These are phyloP conservation scores for Netelia melanura DNA, from an alignment of 2,888 invertebrate species.

Conservation along the genomic window DNA sequence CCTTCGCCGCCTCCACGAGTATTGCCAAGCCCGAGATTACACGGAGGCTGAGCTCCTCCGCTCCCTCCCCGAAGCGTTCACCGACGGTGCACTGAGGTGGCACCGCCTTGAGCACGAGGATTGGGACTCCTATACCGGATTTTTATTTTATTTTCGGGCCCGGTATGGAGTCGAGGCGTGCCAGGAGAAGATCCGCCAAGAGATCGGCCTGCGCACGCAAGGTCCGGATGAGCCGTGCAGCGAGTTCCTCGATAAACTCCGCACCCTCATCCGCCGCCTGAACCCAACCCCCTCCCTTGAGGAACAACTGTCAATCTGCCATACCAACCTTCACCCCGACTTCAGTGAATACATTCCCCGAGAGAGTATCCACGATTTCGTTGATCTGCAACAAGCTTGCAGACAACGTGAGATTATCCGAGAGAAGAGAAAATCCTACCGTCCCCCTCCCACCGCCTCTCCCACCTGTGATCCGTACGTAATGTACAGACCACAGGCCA, in stretches of 20 bases:
- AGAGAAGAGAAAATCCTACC: too few relatives aligned
- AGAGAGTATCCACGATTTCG: too few relatives aligned
- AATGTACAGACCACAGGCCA: too few relatives aligned
- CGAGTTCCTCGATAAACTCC: neutral
- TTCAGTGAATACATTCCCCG: neutral
- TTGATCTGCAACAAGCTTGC: too few relatives aligned
- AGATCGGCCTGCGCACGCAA: constrained; percentile 10
- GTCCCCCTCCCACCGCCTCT: too few relatives aligned
- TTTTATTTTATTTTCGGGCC: neutral
- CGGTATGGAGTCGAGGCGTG: constrained; percentile 5
- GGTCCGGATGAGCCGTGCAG: neutral
- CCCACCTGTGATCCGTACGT: too few relatives aligned
- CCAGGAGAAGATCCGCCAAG: constrained; percentile 9
- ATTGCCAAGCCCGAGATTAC: neutral
- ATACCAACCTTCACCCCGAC: constrained; percentile 24
- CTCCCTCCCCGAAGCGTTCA: neutral
- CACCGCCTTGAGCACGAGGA: neutral
- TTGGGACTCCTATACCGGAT: neutral
- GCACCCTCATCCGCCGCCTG: neutral
- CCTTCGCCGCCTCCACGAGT: too few relatives aligned
- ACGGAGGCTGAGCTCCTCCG: too few relatives aligned
- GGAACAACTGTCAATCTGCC: constrained; percentile 17
- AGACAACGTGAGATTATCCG: too few relatives aligned
- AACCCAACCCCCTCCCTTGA: neutral
- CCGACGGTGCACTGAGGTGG: constrained; percentile 3